Conservation (phyloP, 2,888 invertebrate genomes). For the Caenorhabditis sp. region DNA sequence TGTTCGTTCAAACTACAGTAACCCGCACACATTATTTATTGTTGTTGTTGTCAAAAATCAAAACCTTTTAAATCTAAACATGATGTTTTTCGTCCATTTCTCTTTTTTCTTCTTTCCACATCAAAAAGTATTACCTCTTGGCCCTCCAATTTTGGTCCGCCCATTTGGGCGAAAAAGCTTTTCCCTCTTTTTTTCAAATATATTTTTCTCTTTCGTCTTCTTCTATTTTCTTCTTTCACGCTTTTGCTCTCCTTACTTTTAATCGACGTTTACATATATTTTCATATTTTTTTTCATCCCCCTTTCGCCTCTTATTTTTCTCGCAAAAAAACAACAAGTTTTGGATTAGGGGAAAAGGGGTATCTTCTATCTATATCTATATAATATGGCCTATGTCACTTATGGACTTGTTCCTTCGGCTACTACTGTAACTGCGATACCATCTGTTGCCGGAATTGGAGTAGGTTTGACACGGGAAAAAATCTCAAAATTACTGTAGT, state of each 20-base stretch:
- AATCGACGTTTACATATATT: too few species aligned
- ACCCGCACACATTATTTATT: too few species aligned
- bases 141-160: not conserved
- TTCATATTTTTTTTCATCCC: slow-evolving; percentile 11
- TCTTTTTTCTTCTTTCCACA: too few species aligned
- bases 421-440: slow-evolving; percentile 7
- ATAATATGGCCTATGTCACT: slow-evolving; percentile 33
- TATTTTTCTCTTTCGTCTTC: too few species aligned
- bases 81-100: too few species aligned
- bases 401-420: slow-evolving; percentile 19
- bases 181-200: not conserved
- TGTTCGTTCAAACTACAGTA: too few species aligned
- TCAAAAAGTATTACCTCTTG: not conserved
- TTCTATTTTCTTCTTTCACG: not conserved
- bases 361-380: too few species aligned
- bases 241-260: not conserved
- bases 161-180: not conserved
- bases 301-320: slow-evolving; percentile 14
- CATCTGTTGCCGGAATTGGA: slow-evolving; percentile 38
- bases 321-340: not conserved
- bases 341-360: not conserved
- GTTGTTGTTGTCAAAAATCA: too few species aligned
- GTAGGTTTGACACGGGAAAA: slow-evolving; percentile 9
- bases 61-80: too few species aligned
- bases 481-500: not conserved